phyloP scores from a whole-genome alignment of 2,113 vertebrate genomes.

The Uropsilus gracilis region DNA sequence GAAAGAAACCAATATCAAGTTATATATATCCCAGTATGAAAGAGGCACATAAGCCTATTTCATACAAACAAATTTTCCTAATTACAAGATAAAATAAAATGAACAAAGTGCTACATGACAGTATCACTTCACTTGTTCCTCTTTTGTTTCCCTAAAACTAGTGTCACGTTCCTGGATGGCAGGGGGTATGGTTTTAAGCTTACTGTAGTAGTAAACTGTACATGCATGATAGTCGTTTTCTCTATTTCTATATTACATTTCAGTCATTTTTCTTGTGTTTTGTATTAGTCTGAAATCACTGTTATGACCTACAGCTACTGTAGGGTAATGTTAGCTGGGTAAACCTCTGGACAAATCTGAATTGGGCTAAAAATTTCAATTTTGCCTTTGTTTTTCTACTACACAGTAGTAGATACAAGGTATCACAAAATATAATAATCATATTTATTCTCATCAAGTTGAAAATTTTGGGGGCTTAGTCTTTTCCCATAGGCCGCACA shows the following conservation, averaged over 20 bases:
- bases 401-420: conserved; percentile 23
- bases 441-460: conserved; percentile 54
- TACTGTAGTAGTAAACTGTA: conserved; percentile 87
- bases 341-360: conserved; percentile 59
- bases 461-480: conserved; percentile 25
- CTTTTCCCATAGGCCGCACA: conserved; percentile 76
- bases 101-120: conserved; percentile 75
- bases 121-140: conserved; percentile 89
- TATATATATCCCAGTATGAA: neutral
- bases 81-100: conserved; percentile 73
- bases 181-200: conserved; percentile 97
- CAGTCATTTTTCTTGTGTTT: conserved; percentile 64
- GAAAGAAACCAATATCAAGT: conserved; percentile 17
- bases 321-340: conserved; percentile 20
- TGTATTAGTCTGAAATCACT: conserved; percentile 68
- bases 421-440: conserved; percentile 28
- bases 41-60: conserved; percentile 64
- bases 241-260: conserved; percentile 75
- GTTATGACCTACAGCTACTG: conserved; percentile 67
- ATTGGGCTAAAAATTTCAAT: conserved; percentile 56
- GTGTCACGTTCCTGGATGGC: conserved; percentile 99
- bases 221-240: conserved; percentile 85
- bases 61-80: conserved; percentile 37
- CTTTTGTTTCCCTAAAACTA: conserved; percentile 95
- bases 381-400: conserved; percentile 54